phyloP scores from a whole-genome alignment of 1,140 invertebrate genomes.

The Bombus confusus region DNA sequence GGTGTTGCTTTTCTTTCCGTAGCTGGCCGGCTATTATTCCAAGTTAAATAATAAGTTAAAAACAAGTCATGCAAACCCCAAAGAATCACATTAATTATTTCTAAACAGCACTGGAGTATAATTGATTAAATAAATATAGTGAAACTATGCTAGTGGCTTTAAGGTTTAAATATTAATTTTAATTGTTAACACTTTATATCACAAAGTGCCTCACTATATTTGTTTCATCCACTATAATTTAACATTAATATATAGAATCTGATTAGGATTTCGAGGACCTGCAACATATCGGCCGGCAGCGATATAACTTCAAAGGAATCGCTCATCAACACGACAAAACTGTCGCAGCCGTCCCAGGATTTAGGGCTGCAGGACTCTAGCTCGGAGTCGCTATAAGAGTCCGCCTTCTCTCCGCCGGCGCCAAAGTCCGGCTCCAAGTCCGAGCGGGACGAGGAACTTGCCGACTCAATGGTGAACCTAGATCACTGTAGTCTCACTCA shows the following conservation, averaged over 20 bases:
- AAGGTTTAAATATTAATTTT: too few species aligned
- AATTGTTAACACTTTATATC: not conserved
- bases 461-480: conserved; percentile 81
- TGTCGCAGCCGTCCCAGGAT: conserved; percentile 69
- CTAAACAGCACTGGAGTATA: not conserved
- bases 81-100: too few species aligned
- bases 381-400: conserved; percentile 74
- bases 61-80: not conserved
- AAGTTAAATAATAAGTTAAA: conserved; percentile 13
- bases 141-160: not conserved
- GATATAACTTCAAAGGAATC: conserved; percentile 82
- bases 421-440: conserved; percentile 76
- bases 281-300: conserved; percentile 81
- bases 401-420: conserved; percentile 50
- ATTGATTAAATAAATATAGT: not conserved
- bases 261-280: conserved; percentile 66
- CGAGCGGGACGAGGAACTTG: conserved; percentile 80
- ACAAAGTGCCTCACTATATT: not conserved
- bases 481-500: conserved; percentile 9
- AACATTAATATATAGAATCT: not conserved
- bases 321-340: conserved; percentile 82
- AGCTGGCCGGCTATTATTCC: conserved; percentile 87
- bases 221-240: not conserved
- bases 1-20: conserved; percentile 93
- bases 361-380: conserved; percentile 64